Percentiles rank a stretch among this genome's conserved stretches.
Conservation (phyloP, 1,140 invertebrate species). For the Drosophila trapezifrons region DNA sequence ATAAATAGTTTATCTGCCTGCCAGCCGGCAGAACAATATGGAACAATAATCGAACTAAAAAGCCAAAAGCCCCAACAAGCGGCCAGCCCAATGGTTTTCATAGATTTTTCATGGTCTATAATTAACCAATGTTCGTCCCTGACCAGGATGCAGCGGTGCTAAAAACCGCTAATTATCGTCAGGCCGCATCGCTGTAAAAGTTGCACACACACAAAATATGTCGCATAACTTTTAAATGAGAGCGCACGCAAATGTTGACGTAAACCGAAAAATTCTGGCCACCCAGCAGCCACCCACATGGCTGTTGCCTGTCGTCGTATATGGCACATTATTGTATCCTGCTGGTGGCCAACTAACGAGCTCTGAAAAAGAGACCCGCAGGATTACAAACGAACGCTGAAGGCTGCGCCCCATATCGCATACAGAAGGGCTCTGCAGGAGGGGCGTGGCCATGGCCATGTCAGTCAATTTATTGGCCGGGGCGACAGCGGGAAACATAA, state of each 20-base stretch:
- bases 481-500: slow-evolving; percentile 71
- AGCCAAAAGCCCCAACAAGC: slow-evolving; percentile 21
- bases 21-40: slow-evolving; percentile 22
- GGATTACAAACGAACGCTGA: slow-evolving; percentile 51
- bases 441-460: slow-evolving; percentile 20
- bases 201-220: slow-evolving; percentile 55
- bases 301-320: neutral
- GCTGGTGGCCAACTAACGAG: slow-evolving; percentile 48
- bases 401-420: neutral
- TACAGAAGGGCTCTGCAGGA: neutral
- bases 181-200: slow-evolving; percentile 33
- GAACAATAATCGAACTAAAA: slow-evolving; percentile 38
- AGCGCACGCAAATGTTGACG: slow-evolving; percentile 46
- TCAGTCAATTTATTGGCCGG: slow-evolving; percentile 73
- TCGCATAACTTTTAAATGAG: slow-evolving; percentile 60
- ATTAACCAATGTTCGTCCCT: slow-evolving; percentile 56
- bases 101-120: slow-evolving; percentile 54
- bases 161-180: slow-evolving; percentile 65
- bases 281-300: neutral
- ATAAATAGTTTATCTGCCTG: slow-evolving; percentile 34
- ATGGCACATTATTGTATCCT: slow-evolving; percentile 28
- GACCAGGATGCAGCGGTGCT: slow-evolving; percentile 19
- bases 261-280: slow-evolving; percentile 27
- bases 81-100: slow-evolving; percentile 17
- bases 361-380: slow-evolving; percentile 23